Evolutionary conservation across 2,797 vertebrate genomes (phyloP), one percentile per base, ranked within the genome.

Genomic region (Semaprochilodus insignis): DNA sequence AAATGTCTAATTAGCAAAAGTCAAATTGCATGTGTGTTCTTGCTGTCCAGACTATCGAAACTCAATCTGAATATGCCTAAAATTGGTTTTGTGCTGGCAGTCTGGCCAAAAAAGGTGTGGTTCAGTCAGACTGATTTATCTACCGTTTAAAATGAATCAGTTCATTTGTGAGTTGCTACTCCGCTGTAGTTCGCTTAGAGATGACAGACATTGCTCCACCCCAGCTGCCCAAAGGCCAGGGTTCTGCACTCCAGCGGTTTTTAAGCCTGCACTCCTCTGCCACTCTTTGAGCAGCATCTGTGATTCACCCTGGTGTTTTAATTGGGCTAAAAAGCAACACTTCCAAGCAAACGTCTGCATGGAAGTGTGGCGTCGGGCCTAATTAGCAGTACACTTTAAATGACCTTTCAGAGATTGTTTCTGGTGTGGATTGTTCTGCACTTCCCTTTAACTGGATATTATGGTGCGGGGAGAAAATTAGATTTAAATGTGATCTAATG

Each of bases 321-420:
- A 88, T 88, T 84, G 78, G 80, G 62, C 67, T 66, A 51, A 88
- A 86, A 85, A 15, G n/a, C 40, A 73, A 54, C 14, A 74, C 73
- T 85, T 80, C 65, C 51, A 23, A 74, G 48, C 80, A 75, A 69
- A 69, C 72, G 57, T 81, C 48, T 57, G 62, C 54, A 15, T 23
- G 62, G 74, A 80, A n/a, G 65, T 78, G 80, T 69, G 59, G 59
- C 21, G 67, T 55, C 59, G n/a, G 81, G 77, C 70, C 57, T 84
- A 80, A 81, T 81, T 85, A 87, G 44, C 44, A 6, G 17, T 59
- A 55, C 36, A 72, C 71, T 87, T 72, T 69, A 74, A 70, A 51
- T 80, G 65, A 85, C 83, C 80, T 81, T 73, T 78, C 27, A 75
- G 74, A 31, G 77, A 65, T 73, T 0, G 40, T 76, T 66, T 74